Percentiles rank a stretch among this genome's conserved stretches.
Conservation (phyloP, 2,797 vertebrate genomes). For the Thalassophryne amazonica region DNA sequence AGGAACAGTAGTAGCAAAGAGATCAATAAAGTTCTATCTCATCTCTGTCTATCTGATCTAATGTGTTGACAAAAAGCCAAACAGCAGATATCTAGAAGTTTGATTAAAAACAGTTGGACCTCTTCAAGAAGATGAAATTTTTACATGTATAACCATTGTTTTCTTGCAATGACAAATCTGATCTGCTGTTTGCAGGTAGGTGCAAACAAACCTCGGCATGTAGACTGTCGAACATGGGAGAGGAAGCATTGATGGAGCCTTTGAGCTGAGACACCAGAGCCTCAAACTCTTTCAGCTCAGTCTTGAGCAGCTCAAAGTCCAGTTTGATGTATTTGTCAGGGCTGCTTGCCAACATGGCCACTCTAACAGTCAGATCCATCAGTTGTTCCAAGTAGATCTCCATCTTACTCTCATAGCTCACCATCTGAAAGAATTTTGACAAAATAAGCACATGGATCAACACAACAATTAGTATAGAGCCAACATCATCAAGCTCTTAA, state of each 20-base stretch:
- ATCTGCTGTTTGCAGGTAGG: not conserved
- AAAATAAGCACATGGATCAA: not conserved
- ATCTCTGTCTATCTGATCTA: no score
- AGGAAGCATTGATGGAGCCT: conserved; percentile 58
- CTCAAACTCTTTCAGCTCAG: conserved; percentile 81
- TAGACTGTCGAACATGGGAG: conserved; percentile 73
- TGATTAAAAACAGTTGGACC: no score
- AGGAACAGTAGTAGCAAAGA: no score
- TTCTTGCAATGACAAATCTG: no score
- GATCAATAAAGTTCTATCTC: no score
- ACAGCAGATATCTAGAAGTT: not conserved
- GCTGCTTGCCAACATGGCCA: conserved; percentile 72
- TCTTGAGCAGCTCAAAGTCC: conserved; percentile 82
- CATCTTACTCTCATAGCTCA: conserved; percentile 70
- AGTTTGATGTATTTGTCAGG: conserved; percentile 77
- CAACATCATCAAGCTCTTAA: no score
- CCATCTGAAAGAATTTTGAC: conserved; percentile 72
- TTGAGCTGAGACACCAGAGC: conserved; percentile 78
- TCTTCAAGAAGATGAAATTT: no score
- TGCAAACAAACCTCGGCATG: conserved; percentile 75
- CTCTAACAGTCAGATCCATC: conserved; percentile 70
- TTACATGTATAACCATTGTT: no score
- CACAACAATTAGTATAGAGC: no score
- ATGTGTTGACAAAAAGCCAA: not conserved
- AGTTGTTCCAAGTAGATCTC: conserved; percentile 75